A percentile compares a stretch with the other conserved stretches of the same genome.
phyloP scores from a whole-genome alignment of 2,888 invertebrate species.

The Chalcosyrphus nemorum region DNA sequence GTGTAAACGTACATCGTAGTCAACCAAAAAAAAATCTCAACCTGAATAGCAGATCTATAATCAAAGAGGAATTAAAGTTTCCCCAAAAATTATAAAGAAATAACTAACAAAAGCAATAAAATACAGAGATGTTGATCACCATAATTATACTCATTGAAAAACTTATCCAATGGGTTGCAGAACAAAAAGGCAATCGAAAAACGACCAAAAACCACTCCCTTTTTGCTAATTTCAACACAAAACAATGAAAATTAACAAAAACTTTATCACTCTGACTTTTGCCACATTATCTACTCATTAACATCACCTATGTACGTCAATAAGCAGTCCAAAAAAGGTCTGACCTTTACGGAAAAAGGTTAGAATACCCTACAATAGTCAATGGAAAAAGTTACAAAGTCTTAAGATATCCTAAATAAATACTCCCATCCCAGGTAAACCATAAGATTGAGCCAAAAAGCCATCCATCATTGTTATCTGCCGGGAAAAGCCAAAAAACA shows the following conservation, averaged over 20 bases:
- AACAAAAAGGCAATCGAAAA: too few species aligned
- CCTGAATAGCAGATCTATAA: too few species aligned
- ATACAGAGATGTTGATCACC: too few species aligned
- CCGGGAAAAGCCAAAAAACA: neutral
- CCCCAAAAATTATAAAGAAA: too few species aligned
- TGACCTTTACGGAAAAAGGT: neutral
- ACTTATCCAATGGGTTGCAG: too few species aligned
- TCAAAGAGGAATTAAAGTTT: too few species aligned
- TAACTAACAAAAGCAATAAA: too few species aligned
- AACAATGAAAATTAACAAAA: neutral
- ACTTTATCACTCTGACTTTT: neutral
- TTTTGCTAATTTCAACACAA: neutral
- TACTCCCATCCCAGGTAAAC: conserved; percentile 6
- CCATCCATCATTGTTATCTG: conserved; percentile 18
- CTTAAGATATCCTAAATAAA: conserved; percentile 25
- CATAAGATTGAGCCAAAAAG: neutral
- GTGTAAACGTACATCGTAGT: too few species aligned
- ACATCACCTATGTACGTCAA: neutral
- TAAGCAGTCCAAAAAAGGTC: neutral
- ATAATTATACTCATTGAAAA: too few species aligned
- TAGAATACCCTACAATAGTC: neutral
- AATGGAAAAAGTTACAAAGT: neutral
- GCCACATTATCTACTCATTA: neutral
- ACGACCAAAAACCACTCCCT: too few species aligned
- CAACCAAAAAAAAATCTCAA: too few species aligned